Evolutionary conservation across 2,113 vertebrate species (phyloP).

Genomic region (Glaucidium brasilianum): DNA sequence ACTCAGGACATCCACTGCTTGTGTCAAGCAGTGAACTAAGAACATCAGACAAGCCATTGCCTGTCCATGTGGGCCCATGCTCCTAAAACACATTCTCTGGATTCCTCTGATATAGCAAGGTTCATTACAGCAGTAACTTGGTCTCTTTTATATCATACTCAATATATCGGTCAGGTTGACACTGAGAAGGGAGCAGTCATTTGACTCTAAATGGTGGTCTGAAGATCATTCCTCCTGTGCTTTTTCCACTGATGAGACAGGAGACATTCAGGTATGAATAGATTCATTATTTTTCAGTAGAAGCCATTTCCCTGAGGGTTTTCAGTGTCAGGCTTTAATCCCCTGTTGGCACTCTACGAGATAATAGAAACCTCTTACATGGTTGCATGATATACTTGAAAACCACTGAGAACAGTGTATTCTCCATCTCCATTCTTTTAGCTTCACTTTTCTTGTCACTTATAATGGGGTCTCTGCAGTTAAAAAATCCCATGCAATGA

Average conservation of each 20-base stretch:
- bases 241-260: background rate
- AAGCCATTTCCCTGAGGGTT: background rate
- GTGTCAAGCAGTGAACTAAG: background rate
- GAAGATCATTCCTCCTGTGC: background rate
- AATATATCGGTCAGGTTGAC: background rate
- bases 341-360: background rate
- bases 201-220: background rate
- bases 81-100: background rate
- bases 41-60: background rate
- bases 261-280: background rate
- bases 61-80: background rate
- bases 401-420: background rate
- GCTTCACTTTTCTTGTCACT: background rate
- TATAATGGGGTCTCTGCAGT: background rate
- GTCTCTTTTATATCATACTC: background rate
- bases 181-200: background rate
- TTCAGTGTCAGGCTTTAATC: constrained; percentile 27
- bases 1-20: background rate
- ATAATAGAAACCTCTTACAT: constrained; percentile 42
- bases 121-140: background rate
- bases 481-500: background rate
- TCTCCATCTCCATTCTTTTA: background rate
- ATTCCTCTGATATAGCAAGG: background rate
- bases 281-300: constrained; percentile 1
- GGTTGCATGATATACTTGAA: background rate